Evolutionary conservation across 2,888 invertebrate species (phyloP).

Genomic region (Drosophila algonquin): DNA sequence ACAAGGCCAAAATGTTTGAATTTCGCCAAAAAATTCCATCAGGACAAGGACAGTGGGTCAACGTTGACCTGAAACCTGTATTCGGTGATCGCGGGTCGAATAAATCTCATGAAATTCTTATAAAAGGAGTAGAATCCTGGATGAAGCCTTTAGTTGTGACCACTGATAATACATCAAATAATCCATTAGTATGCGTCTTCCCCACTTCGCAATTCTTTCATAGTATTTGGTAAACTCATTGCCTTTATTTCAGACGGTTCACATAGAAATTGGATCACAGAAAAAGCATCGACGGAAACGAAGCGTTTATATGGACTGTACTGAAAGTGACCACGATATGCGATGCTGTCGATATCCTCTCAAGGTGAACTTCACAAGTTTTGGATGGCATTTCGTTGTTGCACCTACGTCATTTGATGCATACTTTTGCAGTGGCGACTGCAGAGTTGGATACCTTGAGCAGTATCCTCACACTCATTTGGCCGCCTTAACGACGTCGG

Average conservation of each 20-base stretch:
- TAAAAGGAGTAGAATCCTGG: slow-evolving; percentile 88
- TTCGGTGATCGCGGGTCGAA: slow-evolving; percentile 85
- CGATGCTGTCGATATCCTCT: slow-evolving; percentile 97
- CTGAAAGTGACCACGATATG: slow-evolving; percentile 89
- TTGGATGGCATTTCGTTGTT: slow-evolving; percentile 99
- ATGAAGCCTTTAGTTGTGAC: slow-evolving; percentile 88
- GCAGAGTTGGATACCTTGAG: slow-evolving; percentile 93
- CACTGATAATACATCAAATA: slow-evolving; percentile 83
- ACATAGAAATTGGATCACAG: slow-evolving; percentile 82
- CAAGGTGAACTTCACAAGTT: slow-evolving; percentile 92
- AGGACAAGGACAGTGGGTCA: slow-evolving; percentile 86
- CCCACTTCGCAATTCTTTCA: background rate
- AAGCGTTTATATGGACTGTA: slow-evolving; percentile 92
- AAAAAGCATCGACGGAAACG: slow-evolving; percentile 87
- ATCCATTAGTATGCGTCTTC: slow-evolving; percentile 82
- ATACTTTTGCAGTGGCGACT: slow-evolving; percentile 98
- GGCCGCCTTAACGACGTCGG: slow-evolving; percentile 91
- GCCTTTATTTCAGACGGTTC: slow-evolving; percentile 74
- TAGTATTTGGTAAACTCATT: background rate
- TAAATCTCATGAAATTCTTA: slow-evolving; percentile 90
- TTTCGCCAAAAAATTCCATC: slow-evolving; percentile 79
- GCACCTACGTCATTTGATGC: slow-evolving; percentile 97
- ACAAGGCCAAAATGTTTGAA: slow-evolving; percentile 79
- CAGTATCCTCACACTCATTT: slow-evolving; percentile 95
- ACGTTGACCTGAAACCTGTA: slow-evolving; percentile 89